Percentiles rank a stretch among this genome's conserved stretches.
These are phyloP conservation scores for Crocidura indochinensis DNA, from an alignment of 2,797 vertebrate species.

Conservation along the genomic window DNA sequence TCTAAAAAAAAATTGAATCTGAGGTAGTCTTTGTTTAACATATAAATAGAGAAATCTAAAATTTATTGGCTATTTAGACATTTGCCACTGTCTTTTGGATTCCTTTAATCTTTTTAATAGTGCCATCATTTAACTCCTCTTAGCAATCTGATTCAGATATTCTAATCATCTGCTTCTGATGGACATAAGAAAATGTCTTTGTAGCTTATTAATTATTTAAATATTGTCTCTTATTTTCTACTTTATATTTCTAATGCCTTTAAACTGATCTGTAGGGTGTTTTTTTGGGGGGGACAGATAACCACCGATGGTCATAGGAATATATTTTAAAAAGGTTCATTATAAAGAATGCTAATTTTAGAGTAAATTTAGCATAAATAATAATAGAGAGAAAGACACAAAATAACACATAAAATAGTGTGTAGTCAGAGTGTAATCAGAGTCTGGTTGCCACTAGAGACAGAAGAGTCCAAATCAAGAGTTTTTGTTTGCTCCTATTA, in stretches of 20 bases:
- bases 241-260: constrained; percentile 22
- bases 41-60: neutral
- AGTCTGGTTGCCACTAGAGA: neutral
- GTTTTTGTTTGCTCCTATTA: neutral
- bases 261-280: neutral
- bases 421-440: neutral
- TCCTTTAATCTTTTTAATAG: neutral
- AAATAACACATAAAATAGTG: neutral
- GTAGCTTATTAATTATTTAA: neutral
- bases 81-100: neutral
- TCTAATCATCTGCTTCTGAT: too few relatives aligned
- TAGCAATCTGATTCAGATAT: neutral
- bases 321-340: neutral
- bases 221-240: too few relatives aligned
- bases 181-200: neutral
- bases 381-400: neutral
- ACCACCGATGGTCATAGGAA: neutral
- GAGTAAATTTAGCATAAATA: neutral
- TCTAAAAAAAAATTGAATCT: neutral
- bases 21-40: neutral
- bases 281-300: too few relatives aligned
- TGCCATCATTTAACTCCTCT: neutral
- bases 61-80: neutral
- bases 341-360: neutral
- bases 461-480: neutral